These are phyloP conservation scores for Scotopteryx bipunctaria DNA, from an alignment of 2,888 invertebrate genomes.

Conservation along the genomic window DNA sequence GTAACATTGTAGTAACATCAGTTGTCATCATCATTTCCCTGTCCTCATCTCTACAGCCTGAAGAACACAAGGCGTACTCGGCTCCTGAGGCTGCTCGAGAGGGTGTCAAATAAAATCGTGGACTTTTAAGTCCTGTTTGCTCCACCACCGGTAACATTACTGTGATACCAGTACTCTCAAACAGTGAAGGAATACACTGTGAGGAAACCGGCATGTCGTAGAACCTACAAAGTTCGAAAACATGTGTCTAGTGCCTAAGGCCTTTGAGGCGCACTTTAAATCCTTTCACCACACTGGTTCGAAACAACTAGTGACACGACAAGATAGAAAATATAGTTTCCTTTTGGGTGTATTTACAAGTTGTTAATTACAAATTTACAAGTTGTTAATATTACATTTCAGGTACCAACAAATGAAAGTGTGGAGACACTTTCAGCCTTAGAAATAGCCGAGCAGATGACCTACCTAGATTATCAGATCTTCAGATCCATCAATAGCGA, in stretches of 20 bases:
- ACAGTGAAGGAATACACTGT: too few relatives aligned
- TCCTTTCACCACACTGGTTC: too few relatives aligned
- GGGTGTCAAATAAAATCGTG: slow-evolving; percentile 87
- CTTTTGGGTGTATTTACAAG: too few relatives aligned
- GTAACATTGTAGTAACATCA: slow-evolving; percentile 78
- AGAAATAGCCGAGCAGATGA: slow-evolving; percentile 96
- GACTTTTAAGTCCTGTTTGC: slow-evolving; percentile 88
- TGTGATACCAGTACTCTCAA: slow-evolving; percentile 49
- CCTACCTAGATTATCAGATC: slow-evolving; percentile 95
- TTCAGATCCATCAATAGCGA: slow-evolving; percentile 94
- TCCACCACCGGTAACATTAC: slow-evolving; percentile 88
- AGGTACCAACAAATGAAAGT: slow-evolving; percentile 91
- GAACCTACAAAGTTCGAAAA: too few relatives aligned
- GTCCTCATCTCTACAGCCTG: slow-evolving; percentile 90
- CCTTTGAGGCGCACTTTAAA: too few relatives aligned
- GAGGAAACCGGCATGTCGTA: too few relatives aligned
- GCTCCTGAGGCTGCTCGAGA: slow-evolving; percentile 89
- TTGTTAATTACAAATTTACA: too few relatives aligned
- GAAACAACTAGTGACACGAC: too few relatives aligned
- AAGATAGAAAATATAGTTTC: too few relatives aligned
- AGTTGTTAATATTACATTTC: slow-evolving; percentile 43
- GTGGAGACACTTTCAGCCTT: slow-evolving; percentile 93
- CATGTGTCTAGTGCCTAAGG: too few relatives aligned
- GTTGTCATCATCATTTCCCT: too few relatives aligned
- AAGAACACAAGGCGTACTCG: slow-evolving; percentile 94